These are phyloP conservation scores for Elysia chlorotica DNA, from an alignment of 1,140 invertebrate species.

Conservation along the genomic window DNA sequence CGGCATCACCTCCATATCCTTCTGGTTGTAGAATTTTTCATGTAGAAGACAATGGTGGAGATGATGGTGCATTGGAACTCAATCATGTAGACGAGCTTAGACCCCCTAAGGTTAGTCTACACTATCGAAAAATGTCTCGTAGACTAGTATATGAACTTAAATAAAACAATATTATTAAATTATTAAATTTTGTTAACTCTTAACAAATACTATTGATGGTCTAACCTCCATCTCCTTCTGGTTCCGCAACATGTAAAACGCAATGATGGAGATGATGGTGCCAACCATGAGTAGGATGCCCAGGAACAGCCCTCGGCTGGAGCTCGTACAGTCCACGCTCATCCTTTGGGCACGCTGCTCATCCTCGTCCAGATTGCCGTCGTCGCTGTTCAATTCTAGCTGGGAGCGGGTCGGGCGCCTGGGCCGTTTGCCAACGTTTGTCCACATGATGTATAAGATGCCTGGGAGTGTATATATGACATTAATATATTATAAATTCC, in stretches of 20 bases:
- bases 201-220: too few species aligned
- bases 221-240: not conserved
- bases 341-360: conserved; percentile 22
- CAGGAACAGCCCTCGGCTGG: conserved; percentile 86
- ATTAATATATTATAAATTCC: too few species aligned
- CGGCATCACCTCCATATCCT: too few species aligned
- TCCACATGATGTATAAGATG: conserved; percentile 93
- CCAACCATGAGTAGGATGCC: conserved; percentile 83
- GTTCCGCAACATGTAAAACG: conserved; percentile 80
- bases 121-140: too few species aligned
- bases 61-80: too few species aligned
- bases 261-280: conserved; percentile 90
- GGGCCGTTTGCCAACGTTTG: conserved; percentile 35
- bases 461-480: conserved; percentile 63
- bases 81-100: too few species aligned
- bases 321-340: conserved; percentile 73
- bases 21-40: too few species aligned
- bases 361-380: conserved; percentile 16
- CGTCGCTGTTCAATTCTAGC: not conserved
- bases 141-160: too few species aligned
- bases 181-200: too few species aligned
- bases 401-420: not conserved
- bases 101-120: too few species aligned
- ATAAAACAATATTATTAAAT: too few species aligned
- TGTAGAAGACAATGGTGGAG: too few species aligned